A percentile compares a stretch with the other conserved stretches of the same genome.
Conservation (phyloP, 2,888 invertebrate genomes). For the Tenthredo livida region DNA sequence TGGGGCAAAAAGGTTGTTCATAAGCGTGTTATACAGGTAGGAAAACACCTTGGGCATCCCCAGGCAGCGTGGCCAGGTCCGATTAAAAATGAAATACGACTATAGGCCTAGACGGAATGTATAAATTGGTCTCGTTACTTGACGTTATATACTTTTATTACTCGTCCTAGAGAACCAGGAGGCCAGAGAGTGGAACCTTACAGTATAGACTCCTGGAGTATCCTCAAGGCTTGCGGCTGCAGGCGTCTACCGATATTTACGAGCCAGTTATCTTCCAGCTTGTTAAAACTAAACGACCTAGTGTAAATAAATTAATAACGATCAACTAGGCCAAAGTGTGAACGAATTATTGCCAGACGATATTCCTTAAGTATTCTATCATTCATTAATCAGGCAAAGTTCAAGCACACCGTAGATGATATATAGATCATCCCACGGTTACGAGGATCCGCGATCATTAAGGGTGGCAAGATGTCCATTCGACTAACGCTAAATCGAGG, state of each 20-base stretch:
- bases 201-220: background rate
- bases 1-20: slow-evolving; percentile 9
- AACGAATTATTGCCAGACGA: background rate
- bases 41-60: slow-evolving; percentile 41
- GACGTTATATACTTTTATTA: slow-evolving; percentile 50
- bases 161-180: slow-evolving; percentile 20
- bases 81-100: slow-evolving; percentile 54
- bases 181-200: background rate
- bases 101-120: slow-evolving; percentile 41
- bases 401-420: background rate
- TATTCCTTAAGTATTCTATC: background rate
- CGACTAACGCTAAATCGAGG: slow-evolving; percentile 13
- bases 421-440: background rate
- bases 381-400: background rate
- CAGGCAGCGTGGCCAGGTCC: background rate
- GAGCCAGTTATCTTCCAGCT: slow-evolving; percentile 26
- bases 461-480: slow-evolving; percentile 22
- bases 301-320: slow-evolving; percentile 48
- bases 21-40: slow-evolving; percentile 25
- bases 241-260: slow-evolving; percentile 45
- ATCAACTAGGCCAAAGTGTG: background rate
- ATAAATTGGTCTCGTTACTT: slow-evolving; percentile 53
- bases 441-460: background rate
- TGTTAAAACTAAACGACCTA: slow-evolving; percentile 44
- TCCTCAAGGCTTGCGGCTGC: background rate